Evolutionary conservation across 2,797 vertebrate genomes (phyloP), one percentile per base, ranked within the genome.

Genomic region (Leptoclinus maculatus): DNA sequence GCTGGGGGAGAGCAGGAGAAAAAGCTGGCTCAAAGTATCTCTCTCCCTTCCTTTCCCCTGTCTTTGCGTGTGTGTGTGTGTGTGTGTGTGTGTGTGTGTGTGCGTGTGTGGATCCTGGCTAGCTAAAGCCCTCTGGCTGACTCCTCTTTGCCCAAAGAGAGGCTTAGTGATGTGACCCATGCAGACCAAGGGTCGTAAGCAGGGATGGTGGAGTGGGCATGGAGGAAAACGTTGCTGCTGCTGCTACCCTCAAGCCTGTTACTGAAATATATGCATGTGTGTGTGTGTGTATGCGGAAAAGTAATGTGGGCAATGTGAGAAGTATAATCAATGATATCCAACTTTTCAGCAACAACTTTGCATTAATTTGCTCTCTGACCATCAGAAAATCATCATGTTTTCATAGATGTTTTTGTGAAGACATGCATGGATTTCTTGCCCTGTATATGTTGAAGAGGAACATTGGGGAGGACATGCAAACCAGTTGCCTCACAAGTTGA

Each of bases 111-210:
- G 73, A 81, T 65, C 75, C 67, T 79, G 78, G 85, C 78, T 47
- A 59, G 72, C 74, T 78, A 32, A 74, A 87, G 76, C 57, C 85
- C 83, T 87, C 79, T 87, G 85, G 82, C 87, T 83, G 80, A 88
- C 86, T 88, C 53, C 29, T 76, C 86, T 83, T 64, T 53, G 74
- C 84, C 79, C 68, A 68, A 65, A 78, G 83, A 91, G 80, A 83
- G 78, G 81, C 73, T 89, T 66, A 85, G 84, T 45, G 79, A 87
- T 73, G 74, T 79, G 81, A 93, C 87, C 89, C 70, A 27, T 17
- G 60, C 36, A 71, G 79, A 87, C 80, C 62, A 68, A 60, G 75
- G 68, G 80, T 70, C 13, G 19, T 32, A 39, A 71, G 67, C 72
- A 57, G 79, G 76, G 80, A 73, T 29, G 64, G 60, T 73, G 78